Conservation (phyloP, 2,797 vertebrate genomes). For the Darevskia mixta region DNA sequence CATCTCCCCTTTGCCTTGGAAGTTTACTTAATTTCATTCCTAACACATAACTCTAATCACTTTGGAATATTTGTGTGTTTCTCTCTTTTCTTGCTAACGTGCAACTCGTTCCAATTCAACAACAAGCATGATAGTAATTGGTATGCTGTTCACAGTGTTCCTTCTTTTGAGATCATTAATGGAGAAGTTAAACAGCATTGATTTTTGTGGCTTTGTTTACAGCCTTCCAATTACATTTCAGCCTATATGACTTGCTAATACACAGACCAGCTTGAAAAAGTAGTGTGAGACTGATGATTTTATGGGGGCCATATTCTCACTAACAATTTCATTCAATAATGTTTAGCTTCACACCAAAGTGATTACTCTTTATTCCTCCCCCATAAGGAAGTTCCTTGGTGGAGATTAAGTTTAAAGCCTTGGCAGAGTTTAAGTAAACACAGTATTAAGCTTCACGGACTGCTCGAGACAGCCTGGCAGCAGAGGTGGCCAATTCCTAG, state of each 20-base stretch:
- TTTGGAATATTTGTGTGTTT: background rate
- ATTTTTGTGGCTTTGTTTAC: slow-evolving; percentile 38
- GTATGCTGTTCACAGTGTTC: background rate
- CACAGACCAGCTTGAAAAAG: background rate
- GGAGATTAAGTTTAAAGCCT: background rate
- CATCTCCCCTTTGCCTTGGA: slow-evolving; percentile 7
- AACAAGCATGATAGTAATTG: slow-evolving; percentile 1
- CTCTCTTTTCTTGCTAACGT: background rate
- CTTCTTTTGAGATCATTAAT: slow-evolving; percentile 7
- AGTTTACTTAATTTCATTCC: slow-evolving; percentile 22
- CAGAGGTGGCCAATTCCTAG: background rate
- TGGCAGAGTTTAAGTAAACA: background rate
- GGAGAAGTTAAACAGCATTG: slow-evolving; percentile 23
- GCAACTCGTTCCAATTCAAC: background rate
- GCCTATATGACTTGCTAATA: background rate
- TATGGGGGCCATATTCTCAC: slow-evolving; percentile 2
- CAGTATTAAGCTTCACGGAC: background rate
- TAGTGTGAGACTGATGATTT: background rate
- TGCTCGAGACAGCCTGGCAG: background rate
- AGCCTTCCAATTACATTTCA: slow-evolving; percentile 12
- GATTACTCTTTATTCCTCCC: background rate
- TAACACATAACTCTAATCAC: background rate
- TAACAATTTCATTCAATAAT: slow-evolving; percentile 7
- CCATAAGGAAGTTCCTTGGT: background rate
- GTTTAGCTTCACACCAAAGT: background rate